These are phyloP conservation scores for Cercopithecus diana DNA, from an alignment of 2,797 vertebrate species.

Conservation along the genomic window DNA sequence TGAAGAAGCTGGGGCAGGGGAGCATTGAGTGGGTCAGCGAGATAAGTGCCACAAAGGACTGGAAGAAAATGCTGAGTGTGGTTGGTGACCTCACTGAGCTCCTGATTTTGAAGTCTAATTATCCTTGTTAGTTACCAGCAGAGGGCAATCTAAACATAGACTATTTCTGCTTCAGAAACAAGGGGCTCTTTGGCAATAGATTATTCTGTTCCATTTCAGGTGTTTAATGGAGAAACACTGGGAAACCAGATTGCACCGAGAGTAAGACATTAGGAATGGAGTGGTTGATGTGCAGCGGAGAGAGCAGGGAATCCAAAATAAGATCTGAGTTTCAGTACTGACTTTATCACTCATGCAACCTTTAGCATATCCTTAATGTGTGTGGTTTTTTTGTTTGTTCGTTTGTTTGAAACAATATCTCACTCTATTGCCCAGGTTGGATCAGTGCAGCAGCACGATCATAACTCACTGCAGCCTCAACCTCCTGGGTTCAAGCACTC, in stretches of 20 bases:
- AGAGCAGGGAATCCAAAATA: not conserved
- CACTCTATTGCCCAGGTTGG: not conserved
- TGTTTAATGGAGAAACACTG: constrained; percentile 11
- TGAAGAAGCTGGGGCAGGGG: not conserved
- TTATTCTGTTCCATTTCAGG: not conserved
- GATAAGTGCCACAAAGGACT: not conserved
- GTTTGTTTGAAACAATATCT: not conserved
- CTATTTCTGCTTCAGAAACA: constrained; percentile 35
- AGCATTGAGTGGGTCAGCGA: not conserved
- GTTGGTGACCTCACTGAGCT: not conserved
- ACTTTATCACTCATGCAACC: not conserved
- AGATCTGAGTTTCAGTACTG: not conserved
- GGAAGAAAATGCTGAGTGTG: not conserved
- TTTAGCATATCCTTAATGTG: not conserved
- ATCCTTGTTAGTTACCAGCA: constrained; percentile 50
- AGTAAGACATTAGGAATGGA: not conserved
- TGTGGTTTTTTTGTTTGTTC: not conserved
- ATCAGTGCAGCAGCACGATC: not conserved
- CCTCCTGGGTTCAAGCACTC: not conserved
- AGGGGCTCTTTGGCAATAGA: not conserved
- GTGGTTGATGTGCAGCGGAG: not conserved
- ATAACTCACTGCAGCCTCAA: not conserved
- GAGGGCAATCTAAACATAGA: constrained; percentile 62
- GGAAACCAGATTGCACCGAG: not conserved
- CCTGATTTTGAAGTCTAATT: not conserved